phyloP scores from a whole-genome alignment of 2,113 vertebrate species.

The Antidorcas marsupialis region DNA sequence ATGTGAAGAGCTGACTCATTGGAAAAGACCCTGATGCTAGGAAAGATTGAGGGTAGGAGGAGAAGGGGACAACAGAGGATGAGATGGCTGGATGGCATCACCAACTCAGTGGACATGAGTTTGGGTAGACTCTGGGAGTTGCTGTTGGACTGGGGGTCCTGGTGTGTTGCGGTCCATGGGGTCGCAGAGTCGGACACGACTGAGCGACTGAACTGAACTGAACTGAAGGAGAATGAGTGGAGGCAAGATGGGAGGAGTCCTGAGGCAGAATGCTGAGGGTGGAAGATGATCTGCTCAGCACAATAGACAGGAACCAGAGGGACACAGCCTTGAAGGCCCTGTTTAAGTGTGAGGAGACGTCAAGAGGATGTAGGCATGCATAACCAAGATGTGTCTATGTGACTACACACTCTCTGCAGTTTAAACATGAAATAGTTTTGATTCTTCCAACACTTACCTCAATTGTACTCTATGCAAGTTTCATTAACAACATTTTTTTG shows the following conservation, averaged over 20 bases:
- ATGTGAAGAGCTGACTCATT: background rate
- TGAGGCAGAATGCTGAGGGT: background rate
- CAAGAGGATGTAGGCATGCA: background rate
- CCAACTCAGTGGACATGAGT: background rate
- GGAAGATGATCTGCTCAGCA: background rate
- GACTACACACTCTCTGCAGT: background rate
- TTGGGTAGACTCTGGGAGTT: background rate
- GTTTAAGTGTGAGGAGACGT: background rate
- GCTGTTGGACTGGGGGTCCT: background rate
- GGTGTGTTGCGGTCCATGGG: rapidly evolving
- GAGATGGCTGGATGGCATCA: background rate
- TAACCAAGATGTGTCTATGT: background rate
- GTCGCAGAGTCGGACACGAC: rapidly evolving
- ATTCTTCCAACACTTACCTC: background rate
- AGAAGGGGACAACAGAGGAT: background rate
- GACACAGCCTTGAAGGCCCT: background rate
- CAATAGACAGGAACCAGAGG: background rate
- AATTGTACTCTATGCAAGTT: background rate
- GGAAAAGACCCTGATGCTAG: background rate
- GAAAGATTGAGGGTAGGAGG: background rate
- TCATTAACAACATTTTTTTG: background rate
- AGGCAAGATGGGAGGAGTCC: background rate
- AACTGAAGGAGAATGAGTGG: background rate
- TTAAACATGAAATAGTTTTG: background rate
- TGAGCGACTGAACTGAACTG: background rate